phyloP scores from a whole-genome alignment of 2,888 invertebrate genomes.

The Caenorhabditis becei region DNA sequence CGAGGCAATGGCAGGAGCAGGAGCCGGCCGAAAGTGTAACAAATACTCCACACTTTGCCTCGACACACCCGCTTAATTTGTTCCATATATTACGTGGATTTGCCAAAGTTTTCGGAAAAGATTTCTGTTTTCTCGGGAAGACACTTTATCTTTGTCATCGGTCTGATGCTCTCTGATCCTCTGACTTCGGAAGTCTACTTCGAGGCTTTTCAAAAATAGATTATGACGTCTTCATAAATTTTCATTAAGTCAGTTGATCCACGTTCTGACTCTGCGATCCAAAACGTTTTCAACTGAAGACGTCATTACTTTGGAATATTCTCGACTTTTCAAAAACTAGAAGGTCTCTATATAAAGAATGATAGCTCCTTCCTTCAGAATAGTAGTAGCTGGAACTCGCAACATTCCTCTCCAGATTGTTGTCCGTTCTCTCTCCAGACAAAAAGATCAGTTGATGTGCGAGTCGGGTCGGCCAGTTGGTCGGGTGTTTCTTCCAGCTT shows the following conservation, averaged over 20 bases:
- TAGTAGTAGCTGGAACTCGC: not conserved
- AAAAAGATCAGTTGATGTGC: constrained; percentile 45
- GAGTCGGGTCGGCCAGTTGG: not conserved
- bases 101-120: not conserved
- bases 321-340: too few relatives aligned
- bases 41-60: constrained; percentile 17
- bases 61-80: constrained; percentile 14
- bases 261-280: too few relatives aligned
- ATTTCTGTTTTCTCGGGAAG: not conserved
- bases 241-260: too few relatives aligned
- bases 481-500: not conserved
- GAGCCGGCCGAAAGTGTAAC: constrained; percentile 24
- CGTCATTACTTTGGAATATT: too few relatives aligned
- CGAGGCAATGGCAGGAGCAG: constrained; percentile 13
- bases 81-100: constrained; percentile 28
- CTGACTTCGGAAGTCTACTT: not conserved
- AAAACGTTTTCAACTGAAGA: too few relatives aligned
- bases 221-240: too few relatives aligned
- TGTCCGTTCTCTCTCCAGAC: not conserved
- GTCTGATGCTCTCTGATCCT: not conserved
- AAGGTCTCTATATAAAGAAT: too few relatives aligned
- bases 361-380: too few relatives aligned
- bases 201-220: not conserved
- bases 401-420: constrained; percentile 7
- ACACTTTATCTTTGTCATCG: not conserved